These are phyloP conservation scores for Agriopis leucophaearia DNA, from an alignment of 2,888 invertebrate species.

Conservation along the genomic window DNA sequence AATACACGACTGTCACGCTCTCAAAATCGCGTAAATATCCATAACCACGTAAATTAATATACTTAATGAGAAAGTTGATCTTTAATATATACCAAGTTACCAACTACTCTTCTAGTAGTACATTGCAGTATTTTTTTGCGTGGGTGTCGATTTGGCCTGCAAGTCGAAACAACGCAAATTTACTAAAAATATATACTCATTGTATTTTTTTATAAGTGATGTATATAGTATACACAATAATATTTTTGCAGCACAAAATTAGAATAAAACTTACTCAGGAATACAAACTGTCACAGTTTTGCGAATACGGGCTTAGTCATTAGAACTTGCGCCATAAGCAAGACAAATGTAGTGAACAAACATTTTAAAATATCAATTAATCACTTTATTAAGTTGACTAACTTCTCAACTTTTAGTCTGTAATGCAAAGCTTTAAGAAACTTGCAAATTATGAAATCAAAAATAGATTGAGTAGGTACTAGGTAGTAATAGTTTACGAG, in stretches of 20 bases:
- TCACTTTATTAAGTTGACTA: conserved; percentile 10
- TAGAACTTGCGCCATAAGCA: conserved; percentile 19
- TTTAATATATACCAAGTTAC: conserved; percentile 5
- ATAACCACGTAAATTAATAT: conserved; percentile 42
- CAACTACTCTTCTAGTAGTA: not conserved
- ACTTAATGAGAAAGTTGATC: conserved; percentile 33
- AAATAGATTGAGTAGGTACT: too few relatives aligned
- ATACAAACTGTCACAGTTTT: not conserved
- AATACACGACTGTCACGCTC: conserved; percentile 66
- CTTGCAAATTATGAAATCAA: not conserved
- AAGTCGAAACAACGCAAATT: not conserved
- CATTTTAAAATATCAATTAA: conserved; percentile 33
- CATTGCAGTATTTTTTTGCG: not conserved
- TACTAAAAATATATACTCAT: not conserved
- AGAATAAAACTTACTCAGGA: too few relatives aligned
- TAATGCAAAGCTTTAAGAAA: conserved; percentile 16
- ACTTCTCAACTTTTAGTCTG: not conserved
- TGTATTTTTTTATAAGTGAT: not conserved
- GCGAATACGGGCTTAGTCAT: conserved; percentile 18
- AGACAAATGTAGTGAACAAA: conserved; percentile 34
- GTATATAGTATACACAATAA: not conserved
- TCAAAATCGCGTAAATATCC: conserved; percentile 57
- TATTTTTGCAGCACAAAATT: not conserved
- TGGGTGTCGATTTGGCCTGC: not conserved
- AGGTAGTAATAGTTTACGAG: too few relatives aligned